Evolutionary conservation across 2,888 invertebrate species (phyloP).

Genomic region (Cerastis leucographa): DNA sequence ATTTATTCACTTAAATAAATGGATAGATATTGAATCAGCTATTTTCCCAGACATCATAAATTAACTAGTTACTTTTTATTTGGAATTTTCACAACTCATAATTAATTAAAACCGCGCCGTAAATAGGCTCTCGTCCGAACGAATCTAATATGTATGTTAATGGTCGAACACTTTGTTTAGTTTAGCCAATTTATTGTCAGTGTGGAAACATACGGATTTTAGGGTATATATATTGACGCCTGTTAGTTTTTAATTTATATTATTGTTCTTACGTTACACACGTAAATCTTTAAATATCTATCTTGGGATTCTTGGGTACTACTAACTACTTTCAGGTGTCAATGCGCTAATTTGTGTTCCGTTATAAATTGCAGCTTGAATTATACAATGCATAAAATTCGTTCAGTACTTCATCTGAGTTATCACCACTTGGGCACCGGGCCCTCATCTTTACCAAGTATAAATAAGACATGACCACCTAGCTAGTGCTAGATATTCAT

Average conservation of each 20-base stretch:
- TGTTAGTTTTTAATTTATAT: neutral
- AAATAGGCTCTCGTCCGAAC: constrained; percentile 66
- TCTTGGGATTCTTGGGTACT: no score
- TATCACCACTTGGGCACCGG: neutral
- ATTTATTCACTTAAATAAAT: constrained; percentile 6
- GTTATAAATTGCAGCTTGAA: no score
- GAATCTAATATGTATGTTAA: constrained; percentile 78
- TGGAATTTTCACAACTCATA: constrained; percentile 48
- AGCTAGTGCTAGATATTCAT: neutral
- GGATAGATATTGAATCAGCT: constrained; percentile 2
- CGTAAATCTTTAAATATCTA: neutral
- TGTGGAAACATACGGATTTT: constrained; percentile 56
- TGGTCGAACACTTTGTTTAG: constrained; percentile 72
- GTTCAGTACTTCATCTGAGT: neutral
- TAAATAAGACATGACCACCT: neutral
- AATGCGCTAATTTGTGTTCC: no score
- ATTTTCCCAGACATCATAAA: constrained; percentile 36
- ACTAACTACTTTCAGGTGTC: neutral
- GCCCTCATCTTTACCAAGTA: neutral
- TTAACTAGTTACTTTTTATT: constrained; percentile 42
- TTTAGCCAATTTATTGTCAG: constrained; percentile 71
- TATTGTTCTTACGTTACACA: neutral
- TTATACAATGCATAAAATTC: neutral
- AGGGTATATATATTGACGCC: neutral
- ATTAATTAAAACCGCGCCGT: constrained; percentile 61